Evolutionary conservation across 2,888 invertebrate species (phyloP), one percentile per base, ranked within the genome.

Genomic region (Lepidocyrtoides sp.): DNA sequence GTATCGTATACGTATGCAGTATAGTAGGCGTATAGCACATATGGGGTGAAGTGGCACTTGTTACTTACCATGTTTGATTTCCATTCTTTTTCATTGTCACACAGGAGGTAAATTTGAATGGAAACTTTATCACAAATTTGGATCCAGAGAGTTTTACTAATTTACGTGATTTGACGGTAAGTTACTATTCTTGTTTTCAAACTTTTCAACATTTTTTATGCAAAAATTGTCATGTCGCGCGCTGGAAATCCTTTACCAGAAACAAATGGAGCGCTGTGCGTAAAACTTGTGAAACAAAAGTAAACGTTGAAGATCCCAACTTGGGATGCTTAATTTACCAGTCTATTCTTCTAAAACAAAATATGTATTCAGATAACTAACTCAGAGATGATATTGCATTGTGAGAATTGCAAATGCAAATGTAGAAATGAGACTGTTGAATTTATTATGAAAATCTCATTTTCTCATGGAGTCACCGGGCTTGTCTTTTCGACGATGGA

Each of bases 151-250:
- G 92, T 86, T 94, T 94, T 87, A 87, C 92, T 86, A 92, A 93
- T 91, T 91, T 94, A 69, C 91, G 92, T 75, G 94, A 94, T 92
- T 92, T 94, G 81, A 93, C 94, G 92, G 94, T 94, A 90, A 87
- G 94, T n/a, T n/a, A n/a, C n/a, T n/a, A n/a, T n/a, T 93, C 92
- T 84, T 93, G 85, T 82, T 92, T 83, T n/a, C 23, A 82, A 60
- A 92, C 44, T 82, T 82, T 93, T 91, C 88, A 3, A 51, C n/a
- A 36, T 32, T 23, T 26, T 57, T 20, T 12, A 2, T n/a, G 14
- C n/a, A 26, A 44, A 29, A 72, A 72, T 41, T n/a, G n/a, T n/a
- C n/a, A 69, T 69, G 66, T 69, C 66, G 36, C 12, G 63, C 29
- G 26, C 29, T 29, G 0, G 1, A 1, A n/a, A 54, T 17, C 17